Evolutionary conservation across 2,113 vertebrate species (phyloP), one percentile per base, ranked within the genome.

Genomic region (Tragelaphus imberbis): DNA sequence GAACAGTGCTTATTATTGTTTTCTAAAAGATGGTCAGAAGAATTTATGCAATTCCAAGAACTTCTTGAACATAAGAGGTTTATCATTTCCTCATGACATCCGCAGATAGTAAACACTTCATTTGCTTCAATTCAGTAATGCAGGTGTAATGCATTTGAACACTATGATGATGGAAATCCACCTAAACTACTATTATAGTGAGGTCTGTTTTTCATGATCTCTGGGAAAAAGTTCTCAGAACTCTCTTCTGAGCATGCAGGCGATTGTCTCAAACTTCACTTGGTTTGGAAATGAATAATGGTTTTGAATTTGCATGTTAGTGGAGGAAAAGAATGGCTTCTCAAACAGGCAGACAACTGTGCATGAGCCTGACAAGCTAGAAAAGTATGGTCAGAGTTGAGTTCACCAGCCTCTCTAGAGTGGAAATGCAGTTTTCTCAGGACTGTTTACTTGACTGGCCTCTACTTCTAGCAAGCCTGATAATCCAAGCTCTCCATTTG

Each of bases 101-200:
- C 10, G 19, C 55, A 91, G 44, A 33, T 55, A 82, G 79, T 71
- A 80, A 90, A 84, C 28, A 90, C 14, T 96, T 85, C 47, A 59
- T 94, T 97, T 88, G 95, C 63, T 88, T 75, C 77, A n/a, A 53
- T 88, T 96, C 47, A 77, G 25, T 47, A 90, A 63, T 82, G 59
- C 55, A 49, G 36, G 88, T 77, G 56, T 81, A 58, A 90, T 95
- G 59, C 65, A 56, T 84, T 75, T 97, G 84, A 95, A 88, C 51
- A 87, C 12, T 27, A 27, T 3, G 30, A 12, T 82, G 81, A 56
- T 49, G 30, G 65, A 23, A 55, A 80, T 88, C 77, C 36, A 12
- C 47, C 19, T 47, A n/a, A 40, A 88, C 75, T 27, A 59, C 19
- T 19, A 10, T 77, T 7, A 16, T 21, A 14, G 0, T 40, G 28